phyloP scores from a whole-genome alignment of 1,140 invertebrate genomes.

The Anadara kagoshimensis region DNA sequence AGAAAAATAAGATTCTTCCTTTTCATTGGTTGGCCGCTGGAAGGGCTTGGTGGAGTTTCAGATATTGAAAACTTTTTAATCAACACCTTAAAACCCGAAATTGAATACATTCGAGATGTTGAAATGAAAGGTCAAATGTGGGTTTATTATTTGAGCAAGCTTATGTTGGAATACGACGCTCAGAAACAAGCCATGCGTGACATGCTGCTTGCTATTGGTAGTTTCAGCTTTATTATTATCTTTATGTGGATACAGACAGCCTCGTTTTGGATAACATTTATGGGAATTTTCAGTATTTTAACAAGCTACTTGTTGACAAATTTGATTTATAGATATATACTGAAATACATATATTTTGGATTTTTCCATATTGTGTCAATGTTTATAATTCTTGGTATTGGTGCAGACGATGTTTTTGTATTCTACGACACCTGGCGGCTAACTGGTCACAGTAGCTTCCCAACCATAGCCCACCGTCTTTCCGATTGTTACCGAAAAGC shows the following conservation, averaged over 20 bases:
- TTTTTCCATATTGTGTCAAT: conserved; percentile 64
- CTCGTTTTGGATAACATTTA: conserved; percentile 51
- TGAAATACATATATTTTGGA: conserved; percentile 64
- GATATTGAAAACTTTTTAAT: conserved; percentile 7
- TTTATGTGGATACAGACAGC: conserved; percentile 56
- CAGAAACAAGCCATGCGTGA: conserved; percentile 47
- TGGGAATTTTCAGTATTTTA: conserved; percentile 58
- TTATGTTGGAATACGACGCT: conserved; percentile 41
- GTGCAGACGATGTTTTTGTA: conserved; percentile 67
- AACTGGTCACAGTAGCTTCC: conserved; percentile 42
- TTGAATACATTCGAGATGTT: conserved; percentile 32
- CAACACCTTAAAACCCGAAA: conserved; percentile 13
- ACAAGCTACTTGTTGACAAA: conserved; percentile 61
- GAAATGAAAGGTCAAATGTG: conserved; percentile 24
- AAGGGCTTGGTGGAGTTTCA: background rate
- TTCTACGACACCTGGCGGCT: conserved; percentile 65
- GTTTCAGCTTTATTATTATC: conserved; percentile 54
- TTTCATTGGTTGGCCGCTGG: conserved; percentile 35
- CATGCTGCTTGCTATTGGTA: conserved; percentile 53
- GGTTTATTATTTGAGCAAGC: conserved; percentile 36
- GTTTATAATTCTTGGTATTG: conserved; percentile 67
- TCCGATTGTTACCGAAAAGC: conserved; percentile 61
- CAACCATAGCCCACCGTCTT: conserved; percentile 57
- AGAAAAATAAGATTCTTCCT: conserved; percentile 31
- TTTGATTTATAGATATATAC: conserved; percentile 57